Percentiles rank a stretch among this genome's conserved stretches.
Conservation (phyloP, 1,140 invertebrate species). For the Himalopsyche phryganea region DNA sequence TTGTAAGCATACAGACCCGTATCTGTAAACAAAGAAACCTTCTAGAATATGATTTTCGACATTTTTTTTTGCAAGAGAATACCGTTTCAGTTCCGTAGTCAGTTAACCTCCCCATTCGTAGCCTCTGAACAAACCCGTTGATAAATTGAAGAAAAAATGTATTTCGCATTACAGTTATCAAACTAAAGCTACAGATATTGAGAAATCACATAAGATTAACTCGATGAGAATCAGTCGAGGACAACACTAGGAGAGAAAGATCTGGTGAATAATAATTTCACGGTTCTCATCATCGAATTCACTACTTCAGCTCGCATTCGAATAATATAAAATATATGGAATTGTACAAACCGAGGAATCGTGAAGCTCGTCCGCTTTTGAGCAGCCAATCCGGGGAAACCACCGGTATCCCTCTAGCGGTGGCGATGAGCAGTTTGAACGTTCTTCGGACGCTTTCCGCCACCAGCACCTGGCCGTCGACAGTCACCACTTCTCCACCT, state of each 20-base stretch:
- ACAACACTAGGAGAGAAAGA: too few relatives aligned
- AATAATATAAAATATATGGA: background rate
- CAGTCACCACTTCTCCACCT: constrained; percentile 8
- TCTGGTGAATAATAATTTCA: too few relatives aligned
- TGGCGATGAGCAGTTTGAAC: constrained; percentile 15
- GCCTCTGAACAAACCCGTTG: too few relatives aligned
- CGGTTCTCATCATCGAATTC: too few relatives aligned
- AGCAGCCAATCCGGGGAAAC: constrained; percentile 13
- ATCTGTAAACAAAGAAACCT: constrained; percentile 13
- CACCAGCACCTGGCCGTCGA: constrained; percentile 20
- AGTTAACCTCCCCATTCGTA: too few relatives aligned
- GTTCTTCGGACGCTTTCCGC: constrained; percentile 7
- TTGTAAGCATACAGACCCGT: constrained; percentile 7
- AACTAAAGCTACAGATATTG: too few relatives aligned
- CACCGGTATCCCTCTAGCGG: constrained; percentile 19
- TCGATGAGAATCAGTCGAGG: too few relatives aligned
- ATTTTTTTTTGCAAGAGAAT: background rate
- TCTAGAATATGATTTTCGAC: background rate
- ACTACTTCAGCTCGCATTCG: background rate
- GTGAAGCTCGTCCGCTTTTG: background rate
- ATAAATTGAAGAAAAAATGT: too few relatives aligned
- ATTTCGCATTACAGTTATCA: too few relatives aligned
- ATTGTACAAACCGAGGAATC: constrained; percentile 17
- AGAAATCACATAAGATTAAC: too few relatives aligned
- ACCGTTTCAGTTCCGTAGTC: background rate